Base-by-base conservation (phyloP, 1,140 invertebrate genomes). In the Vanessa tameamea region DNA sequence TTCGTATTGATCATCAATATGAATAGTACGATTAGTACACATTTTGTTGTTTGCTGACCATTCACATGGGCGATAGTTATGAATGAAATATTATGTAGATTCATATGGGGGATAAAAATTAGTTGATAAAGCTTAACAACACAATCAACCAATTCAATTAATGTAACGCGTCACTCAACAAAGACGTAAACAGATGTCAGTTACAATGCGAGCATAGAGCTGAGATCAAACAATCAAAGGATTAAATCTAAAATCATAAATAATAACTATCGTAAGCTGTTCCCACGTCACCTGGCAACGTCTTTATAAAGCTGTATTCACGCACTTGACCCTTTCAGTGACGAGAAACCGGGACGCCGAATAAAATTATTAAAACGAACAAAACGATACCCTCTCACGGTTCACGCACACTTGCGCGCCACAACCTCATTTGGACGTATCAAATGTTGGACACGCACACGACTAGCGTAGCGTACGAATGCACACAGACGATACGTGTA, bases 311-410 rank as follows among this genome's bases (percentile, higher is more conserved):
- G 78, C 80, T 68, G 75, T 79, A 83, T 83, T 87, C 83, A 86
- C 81, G 75, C 82, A 85, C 87, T 89, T 90, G 89, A 91, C 89
- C 89, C 87, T 87, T 90, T 89, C 85, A 87, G 83, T 83, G 78
- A 82, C 78, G 82, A 84, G 86, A 85, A 82, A 84, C 79, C 76
- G 82, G 84, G 82, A 81, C 80, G 78, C 65, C 78, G 81, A 86
- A 86, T 84, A 81, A 84, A 87, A 88, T 86, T 87, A 85, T 86
- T 82, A 89, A 90, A 90, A 88, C 82, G 85, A 82, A 88, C 77
- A 82, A 84, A 87, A 82, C 78, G 69, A 83, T 82, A 87, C 87
- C 85, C 86, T 85, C 85, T 80, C 82, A 82, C 73, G 75, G 74
- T 73, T 76, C 69, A 81, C 85, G 66, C 79, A 82, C 83, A 84